Evolutionary conservation across 1,140 invertebrate species (phyloP).

Genomic region (Gonatopus flavifemur): DNA sequence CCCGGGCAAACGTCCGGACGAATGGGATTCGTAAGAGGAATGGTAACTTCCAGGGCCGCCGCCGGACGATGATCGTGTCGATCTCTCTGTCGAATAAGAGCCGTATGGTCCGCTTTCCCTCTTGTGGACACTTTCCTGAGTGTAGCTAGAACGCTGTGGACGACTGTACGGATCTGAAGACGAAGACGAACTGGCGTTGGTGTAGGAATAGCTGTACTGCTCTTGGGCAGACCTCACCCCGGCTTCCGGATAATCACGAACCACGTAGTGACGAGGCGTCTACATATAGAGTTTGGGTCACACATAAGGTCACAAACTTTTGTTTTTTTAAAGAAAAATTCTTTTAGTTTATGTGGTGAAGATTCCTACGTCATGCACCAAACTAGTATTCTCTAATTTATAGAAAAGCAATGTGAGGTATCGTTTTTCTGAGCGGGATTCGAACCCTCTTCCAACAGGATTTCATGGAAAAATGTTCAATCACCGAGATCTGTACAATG

Average conservation of each 20-base stretch:
- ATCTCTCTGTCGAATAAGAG: conserved; percentile 73
- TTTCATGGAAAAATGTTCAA: too few species aligned
- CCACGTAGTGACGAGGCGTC: conserved; percentile 83
- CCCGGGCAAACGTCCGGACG: conserved; percentile 75
- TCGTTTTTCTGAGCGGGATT: too few species aligned
- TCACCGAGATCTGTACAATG: too few species aligned
- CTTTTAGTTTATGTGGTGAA: too few species aligned
- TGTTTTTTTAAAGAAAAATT: too few species aligned
- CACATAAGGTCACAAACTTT: conserved; percentile 47
- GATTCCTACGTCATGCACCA: too few species aligned
- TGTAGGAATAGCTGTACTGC: conserved; percentile 82
- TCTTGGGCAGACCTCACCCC: conserved; percentile 70
- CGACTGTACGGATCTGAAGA: conserved; percentile 60
- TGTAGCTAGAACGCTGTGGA: conserved; percentile 66
- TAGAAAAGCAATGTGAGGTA: too few species aligned
- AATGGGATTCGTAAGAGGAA: conserved; percentile 73
- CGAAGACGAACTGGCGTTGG: conserved; percentile 60
- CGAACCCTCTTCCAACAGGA: too few species aligned
- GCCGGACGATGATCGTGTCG: conserved; percentile 63
- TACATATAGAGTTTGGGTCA: conserved; percentile 58
- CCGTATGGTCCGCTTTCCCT: conserved; percentile 65
- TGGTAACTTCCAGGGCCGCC: conserved; percentile 77
- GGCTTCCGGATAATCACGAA: conserved; percentile 72
- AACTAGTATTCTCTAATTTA: too few species aligned
- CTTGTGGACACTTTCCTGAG: conserved; percentile 64